phyloP scores from a whole-genome alignment of 2,113 vertebrate genomes.

The Peromyscus leucopus region DNA sequence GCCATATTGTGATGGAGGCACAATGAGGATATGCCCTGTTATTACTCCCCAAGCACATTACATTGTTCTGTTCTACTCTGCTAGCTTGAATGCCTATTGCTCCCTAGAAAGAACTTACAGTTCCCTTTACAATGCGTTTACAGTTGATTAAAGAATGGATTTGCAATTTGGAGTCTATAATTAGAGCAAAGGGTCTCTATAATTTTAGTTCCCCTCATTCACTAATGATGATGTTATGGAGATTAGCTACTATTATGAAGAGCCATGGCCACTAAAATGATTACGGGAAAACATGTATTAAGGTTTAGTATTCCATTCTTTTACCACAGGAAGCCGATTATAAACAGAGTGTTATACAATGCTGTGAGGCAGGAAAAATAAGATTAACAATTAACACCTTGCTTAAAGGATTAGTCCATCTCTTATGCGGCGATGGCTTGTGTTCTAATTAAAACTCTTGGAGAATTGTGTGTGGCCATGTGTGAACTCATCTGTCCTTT shows the following conservation, averaged over 20 bases:
- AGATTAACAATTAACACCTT: conserved; percentile 84
- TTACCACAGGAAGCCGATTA: conserved; percentile 66
- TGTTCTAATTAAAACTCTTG: conserved; percentile 80
- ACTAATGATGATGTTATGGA: conserved; percentile 81
- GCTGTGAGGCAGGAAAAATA: conserved; percentile 80
- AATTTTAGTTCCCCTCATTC: conserved; percentile 76
- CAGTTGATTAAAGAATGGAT: conserved; percentile 78
- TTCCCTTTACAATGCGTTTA: conserved; percentile 81
- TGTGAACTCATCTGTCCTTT: background rate
- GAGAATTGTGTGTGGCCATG: background rate
- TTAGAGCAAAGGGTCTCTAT: conserved; percentile 81
- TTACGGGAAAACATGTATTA: conserved; percentile 73
- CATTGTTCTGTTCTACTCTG: conserved; percentile 69
- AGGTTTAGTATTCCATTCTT: conserved; percentile 71
- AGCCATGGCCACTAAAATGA: conserved; percentile 75
- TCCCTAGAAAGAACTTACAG: conserved; percentile 82
- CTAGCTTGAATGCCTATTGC: conserved; percentile 73
- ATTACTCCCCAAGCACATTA: conserved; percentile 71
- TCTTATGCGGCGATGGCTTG: background rate
- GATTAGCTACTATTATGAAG: conserved; percentile 80
- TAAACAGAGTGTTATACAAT: conserved; percentile 75
- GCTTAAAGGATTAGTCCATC: conserved; percentile 81
- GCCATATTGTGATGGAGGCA: background rate
- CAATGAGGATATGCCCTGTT: conserved; percentile 46
- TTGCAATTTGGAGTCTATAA: conserved; percentile 66